A percentile compares a stretch with the other conserved stretches of the same genome.
phyloP scores from a whole-genome alignment of 2,888 invertebrate genomes.

The Siphonodentalium dalli region DNA sequence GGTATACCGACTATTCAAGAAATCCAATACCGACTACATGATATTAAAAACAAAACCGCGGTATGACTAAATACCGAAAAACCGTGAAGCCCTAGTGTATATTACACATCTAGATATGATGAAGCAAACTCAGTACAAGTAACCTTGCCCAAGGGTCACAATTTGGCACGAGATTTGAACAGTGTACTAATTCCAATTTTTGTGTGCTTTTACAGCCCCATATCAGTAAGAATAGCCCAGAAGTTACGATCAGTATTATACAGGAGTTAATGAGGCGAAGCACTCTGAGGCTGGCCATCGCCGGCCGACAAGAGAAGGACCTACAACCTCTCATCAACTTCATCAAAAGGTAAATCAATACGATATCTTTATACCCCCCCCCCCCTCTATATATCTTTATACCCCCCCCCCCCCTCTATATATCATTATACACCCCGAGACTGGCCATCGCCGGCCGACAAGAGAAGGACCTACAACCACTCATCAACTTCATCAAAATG shows the following conservation, averaged over 20 bases:
- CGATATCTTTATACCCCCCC: background rate
- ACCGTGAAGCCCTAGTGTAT: too few species aligned
- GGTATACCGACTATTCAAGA: too few species aligned
- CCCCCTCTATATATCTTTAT: background rate
- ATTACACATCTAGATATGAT: background rate
- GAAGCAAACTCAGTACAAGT: too few species aligned
- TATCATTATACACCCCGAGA: too few species aligned
- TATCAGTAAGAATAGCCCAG: slow-evolving; percentile 69
- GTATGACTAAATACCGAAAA: too few species aligned
- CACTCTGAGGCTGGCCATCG: slow-evolving; percentile 78
- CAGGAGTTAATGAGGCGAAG: slow-evolving; percentile 86
- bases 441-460: too few species aligned
- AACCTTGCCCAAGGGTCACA: too few species aligned
- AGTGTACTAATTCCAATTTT: background rate
- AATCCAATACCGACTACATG: too few species aligned
- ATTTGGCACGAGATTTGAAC: too few species aligned
- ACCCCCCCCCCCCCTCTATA: background rate
- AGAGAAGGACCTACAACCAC: slow-evolving; percentile 72
- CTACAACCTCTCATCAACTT: slow-evolving; percentile 77
- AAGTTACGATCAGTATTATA: slow-evolving; percentile 80
- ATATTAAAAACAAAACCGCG: too few species aligned
- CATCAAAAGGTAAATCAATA: slow-evolving; percentile 46
- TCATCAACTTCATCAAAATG: slow-evolving; percentile 74
- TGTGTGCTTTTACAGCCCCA: slow-evolving; percentile 16
- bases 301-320: slow-evolving; percentile 75